Conservation (phyloP, 2,797 vertebrate genomes). For the Chaetodon trifasciatus region DNA sequence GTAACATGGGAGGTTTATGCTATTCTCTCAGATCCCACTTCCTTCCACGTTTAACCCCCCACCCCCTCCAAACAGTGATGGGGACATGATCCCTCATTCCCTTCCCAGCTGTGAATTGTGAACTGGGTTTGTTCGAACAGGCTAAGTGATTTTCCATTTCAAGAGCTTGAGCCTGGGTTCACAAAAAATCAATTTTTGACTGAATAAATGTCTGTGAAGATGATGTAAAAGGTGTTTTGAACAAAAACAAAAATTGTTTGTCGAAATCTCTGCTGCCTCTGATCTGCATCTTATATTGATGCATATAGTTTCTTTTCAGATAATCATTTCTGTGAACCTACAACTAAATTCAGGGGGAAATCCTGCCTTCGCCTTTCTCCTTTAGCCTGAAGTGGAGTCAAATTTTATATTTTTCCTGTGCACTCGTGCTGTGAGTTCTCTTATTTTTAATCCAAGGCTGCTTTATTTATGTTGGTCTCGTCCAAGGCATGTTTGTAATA, state of each 20-base stretch:
- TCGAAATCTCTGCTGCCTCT: not conserved
- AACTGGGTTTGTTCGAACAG: conserved; percentile 17
- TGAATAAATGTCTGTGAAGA: not conserved
- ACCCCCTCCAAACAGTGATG: not conserved
- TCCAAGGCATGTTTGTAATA: conserved; percentile 48
- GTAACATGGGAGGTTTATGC: conserved; percentile 24
- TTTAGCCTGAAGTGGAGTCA: not conserved
- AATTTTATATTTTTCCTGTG: not conserved
- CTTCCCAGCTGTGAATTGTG: not conserved
- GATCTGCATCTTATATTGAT: no score
- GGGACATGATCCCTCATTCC: conserved; percentile 8
- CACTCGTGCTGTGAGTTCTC: not conserved
- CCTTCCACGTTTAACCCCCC: conserved; percentile 12
- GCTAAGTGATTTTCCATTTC: not conserved
- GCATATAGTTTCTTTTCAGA: not conserved
- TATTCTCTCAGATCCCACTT: conserved; percentile 31
- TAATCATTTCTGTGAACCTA: not conserved
- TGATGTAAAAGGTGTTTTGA: not conserved
- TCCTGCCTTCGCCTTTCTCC: not conserved
- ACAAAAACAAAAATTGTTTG: not conserved
- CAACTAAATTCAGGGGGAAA: conserved; percentile 11
- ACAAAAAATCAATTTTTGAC: not conserved
- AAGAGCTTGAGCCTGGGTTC: not conserved
- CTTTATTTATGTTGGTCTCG: conserved; percentile 37
- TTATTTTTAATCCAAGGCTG: conserved; percentile 30